These are phyloP conservation scores for Brachystomella parvula DNA, from an alignment of 1,140 invertebrate species.

Conservation along the genomic window DNA sequence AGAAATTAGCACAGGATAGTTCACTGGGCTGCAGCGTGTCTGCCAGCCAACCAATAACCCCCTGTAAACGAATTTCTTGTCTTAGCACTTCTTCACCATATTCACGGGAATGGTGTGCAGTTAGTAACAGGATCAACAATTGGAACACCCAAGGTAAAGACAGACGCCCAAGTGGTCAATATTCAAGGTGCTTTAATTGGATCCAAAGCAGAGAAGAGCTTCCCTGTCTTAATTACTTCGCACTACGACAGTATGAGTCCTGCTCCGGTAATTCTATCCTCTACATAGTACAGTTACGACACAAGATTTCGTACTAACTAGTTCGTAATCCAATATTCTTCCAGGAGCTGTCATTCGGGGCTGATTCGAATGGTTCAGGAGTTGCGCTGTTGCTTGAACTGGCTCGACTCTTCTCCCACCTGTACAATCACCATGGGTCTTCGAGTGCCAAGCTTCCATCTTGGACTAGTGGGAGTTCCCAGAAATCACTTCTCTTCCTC, in stretches of 20 bases:
- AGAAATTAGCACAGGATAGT: no score
- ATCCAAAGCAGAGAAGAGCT: slow-evolving; percentile 65
- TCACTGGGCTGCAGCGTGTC: no score
- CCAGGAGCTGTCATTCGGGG: slow-evolving; percentile 72
- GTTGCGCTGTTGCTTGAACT: slow-evolving; percentile 80
- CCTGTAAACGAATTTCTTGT: no score
- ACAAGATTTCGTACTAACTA: slow-evolving; percentile 20
- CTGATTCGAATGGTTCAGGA: slow-evolving; percentile 90
- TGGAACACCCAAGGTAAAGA: slow-evolving; percentile 58
- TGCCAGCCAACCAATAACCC: no score
- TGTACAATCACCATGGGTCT: slow-evolving; percentile 62
- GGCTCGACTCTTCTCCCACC: slow-evolving; percentile 75
- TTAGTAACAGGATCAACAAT: slow-evolving; percentile 58
- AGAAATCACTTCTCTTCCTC: slow-evolving; percentile 75
- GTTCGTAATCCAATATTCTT: slow-evolving; percentile 8
- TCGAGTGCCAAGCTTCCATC: not conserved
- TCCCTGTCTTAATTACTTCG: slow-evolving; percentile 79
- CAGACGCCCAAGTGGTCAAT: slow-evolving; percentile 72
- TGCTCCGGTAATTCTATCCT: slow-evolving; percentile 64
- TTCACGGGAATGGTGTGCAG: slow-evolving; percentile 89
- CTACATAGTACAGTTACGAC: slow-evolving; percentile 19
- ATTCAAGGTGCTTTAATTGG: slow-evolving; percentile 72
- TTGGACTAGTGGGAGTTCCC: slow-evolving; percentile 59
- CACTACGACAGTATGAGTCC: slow-evolving; percentile 86
- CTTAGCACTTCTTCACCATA: slow-evolving; percentile 66